phyloP scores from a whole-genome alignment of 2,113 vertebrate species.

The Chaetodon trifascialis region DNA sequence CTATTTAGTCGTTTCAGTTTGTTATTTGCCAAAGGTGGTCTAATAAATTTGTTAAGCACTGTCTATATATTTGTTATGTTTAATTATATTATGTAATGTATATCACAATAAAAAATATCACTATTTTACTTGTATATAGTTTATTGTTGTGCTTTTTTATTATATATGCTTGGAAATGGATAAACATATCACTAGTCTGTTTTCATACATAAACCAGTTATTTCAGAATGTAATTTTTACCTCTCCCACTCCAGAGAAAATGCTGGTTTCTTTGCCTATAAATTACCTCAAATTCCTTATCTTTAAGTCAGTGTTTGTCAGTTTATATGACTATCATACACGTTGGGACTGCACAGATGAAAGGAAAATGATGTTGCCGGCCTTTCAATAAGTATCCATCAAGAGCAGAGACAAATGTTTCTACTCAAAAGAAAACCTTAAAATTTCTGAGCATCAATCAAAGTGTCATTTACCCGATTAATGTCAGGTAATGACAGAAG shows the following conservation, averaged over 20 bases:
- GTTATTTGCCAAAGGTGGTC: no score
- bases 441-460: constrained; percentile 77
- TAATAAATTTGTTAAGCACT: no score
- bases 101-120: neutral
- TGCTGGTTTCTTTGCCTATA: neutral
- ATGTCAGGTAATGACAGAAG: constrained; percentile 68
- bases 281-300: neutral
- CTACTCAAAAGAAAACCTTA: constrained; percentile 74
- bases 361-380: constrained; percentile 69
- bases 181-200: neutral
- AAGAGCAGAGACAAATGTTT: constrained; percentile 77
- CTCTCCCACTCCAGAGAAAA: neutral
- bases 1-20: no score
- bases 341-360: constrained; percentile 34
- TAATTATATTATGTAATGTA: neutral
- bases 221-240: neutral
- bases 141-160: no score
- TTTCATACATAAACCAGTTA: neutral
- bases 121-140: no score
- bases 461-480: constrained; percentile 69
- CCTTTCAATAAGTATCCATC: constrained; percentile 74
- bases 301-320: constrained; percentile 3
- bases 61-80: neutral
- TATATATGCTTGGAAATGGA: neutral
- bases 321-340: constrained; percentile 8